phyloP scores from a whole-genome alignment of 2,888 invertebrate genomes.

The Drosophila affinis region DNA sequence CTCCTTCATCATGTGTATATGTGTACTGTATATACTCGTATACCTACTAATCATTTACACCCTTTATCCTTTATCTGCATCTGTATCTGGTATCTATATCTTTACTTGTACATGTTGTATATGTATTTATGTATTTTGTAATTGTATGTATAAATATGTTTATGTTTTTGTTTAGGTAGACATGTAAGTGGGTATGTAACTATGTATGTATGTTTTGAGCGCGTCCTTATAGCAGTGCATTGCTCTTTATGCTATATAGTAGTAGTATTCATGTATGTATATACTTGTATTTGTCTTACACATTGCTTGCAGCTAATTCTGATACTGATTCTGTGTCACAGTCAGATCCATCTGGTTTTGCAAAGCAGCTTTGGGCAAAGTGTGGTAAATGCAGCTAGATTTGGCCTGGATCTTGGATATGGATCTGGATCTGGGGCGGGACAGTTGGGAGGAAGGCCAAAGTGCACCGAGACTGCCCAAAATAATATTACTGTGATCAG shows the following conservation, averaged over 20 bases:
- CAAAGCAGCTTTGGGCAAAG: not conserved
- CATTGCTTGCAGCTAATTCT: constrained; percentile 76
- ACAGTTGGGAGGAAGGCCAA: too few species aligned
- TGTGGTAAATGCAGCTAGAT: constrained; percentile 4
- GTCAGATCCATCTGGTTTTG: constrained; percentile 1
- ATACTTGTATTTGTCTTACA: constrained; percentile 45
- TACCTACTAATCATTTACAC: not conserved
- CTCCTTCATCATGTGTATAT: constrained; percentile 39
- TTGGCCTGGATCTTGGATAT: constrained; percentile 1
- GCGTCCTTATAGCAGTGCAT: constrained; percentile 58
- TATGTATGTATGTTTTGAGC: constrained; percentile 44
- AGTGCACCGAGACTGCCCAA: too few species aligned
- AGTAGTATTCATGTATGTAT: constrained; percentile 37
- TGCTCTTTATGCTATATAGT: constrained; percentile 56
- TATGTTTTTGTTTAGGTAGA: constrained; percentile 18
- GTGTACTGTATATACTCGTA: constrained; percentile 7
- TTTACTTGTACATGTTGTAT: constrained; percentile 24
- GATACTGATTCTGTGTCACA: constrained; percentile 65
- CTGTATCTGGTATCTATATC: constrained; percentile 16
- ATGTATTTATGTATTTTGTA: constrained; percentile 31
- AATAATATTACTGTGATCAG: too few species aligned
- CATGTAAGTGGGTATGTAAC: constrained; percentile 21
- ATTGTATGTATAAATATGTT: constrained; percentile 22
- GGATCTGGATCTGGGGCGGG: too few species aligned
- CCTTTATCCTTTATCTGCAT: not conserved